phyloP scores from a whole-genome alignment of 1,140 invertebrate species.

The Caenorhabditis latens region DNA sequence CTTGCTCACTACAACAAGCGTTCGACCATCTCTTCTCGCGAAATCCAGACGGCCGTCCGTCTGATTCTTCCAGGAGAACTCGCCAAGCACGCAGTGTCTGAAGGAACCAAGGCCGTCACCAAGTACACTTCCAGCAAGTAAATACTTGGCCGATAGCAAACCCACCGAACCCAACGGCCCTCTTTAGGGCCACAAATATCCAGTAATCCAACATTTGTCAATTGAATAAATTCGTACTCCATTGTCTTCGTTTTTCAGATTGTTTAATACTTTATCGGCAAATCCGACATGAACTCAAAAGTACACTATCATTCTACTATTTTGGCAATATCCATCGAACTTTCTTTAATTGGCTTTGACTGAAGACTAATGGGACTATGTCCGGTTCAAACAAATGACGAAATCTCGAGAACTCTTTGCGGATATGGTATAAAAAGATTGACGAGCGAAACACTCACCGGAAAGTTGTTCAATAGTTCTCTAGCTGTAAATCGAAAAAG shows the following conservation, averaged over 20 bases:
- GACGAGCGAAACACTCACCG: no score
- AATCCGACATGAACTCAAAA: no score
- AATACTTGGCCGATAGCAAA: background rate
- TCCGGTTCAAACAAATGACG: no score
- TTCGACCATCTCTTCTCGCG: conserved; percentile 79
- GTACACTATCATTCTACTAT: no score
- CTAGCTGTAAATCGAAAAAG: background rate
- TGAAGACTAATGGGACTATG: no score
- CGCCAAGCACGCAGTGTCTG: conserved; percentile 79
- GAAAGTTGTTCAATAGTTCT: no score
- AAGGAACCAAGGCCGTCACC: conserved; percentile 79
- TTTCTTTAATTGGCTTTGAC: no score
- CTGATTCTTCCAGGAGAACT: conserved; percentile 77
- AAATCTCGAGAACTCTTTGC: no score
- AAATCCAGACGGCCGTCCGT: conserved; percentile 75
- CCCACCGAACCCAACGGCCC: conserved; percentile 68
- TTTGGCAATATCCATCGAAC: no score
- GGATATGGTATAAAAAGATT: no score
- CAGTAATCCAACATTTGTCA: background rate
- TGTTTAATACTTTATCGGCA: no score
- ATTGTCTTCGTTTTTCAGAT: no score
- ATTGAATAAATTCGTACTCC: background rate
- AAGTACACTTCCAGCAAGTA: conserved; percentile 77
- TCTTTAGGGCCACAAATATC: conserved; percentile 69
- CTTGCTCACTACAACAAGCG: conserved; percentile 84